Evolutionary conservation across 2,888 invertebrate species (phyloP).

Genomic region (Dendrolimus houi): DNA sequence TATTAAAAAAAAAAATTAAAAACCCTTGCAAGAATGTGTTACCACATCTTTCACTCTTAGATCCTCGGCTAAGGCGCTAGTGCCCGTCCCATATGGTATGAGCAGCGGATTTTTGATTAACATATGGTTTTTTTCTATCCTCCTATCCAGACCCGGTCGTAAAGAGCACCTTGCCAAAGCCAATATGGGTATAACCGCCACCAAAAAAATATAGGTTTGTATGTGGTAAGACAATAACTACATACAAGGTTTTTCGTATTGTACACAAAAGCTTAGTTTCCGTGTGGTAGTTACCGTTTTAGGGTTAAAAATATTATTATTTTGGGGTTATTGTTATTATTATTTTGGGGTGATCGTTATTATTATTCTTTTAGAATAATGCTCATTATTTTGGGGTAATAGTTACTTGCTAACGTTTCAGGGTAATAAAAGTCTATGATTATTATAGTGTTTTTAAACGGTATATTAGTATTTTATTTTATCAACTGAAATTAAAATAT

Average conservation of each 20-base stretch:
- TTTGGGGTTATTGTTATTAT: too few relatives aligned
- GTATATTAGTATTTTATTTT: too few relatives aligned
- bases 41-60: too few relatives aligned
- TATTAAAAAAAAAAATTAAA: too few relatives aligned
- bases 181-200: conserved; percentile 31
- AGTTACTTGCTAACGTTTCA: conserved; percentile 8
- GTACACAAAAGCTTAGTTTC: background rate
- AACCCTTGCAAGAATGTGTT: too few relatives aligned
- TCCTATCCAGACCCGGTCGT: conserved; percentile 64
- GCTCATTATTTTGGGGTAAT: background rate
- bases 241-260: conserved; percentile 42
- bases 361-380: background rate
- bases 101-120: too few relatives aligned
- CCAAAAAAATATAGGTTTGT: conserved; percentile 60
- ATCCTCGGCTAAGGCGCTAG: too few relatives aligned
- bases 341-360: background rate
- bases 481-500: too few relatives aligned
- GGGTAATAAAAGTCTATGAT: conserved; percentile 1
- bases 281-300: too few relatives aligned
- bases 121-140: conserved; percentile 48
- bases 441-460: too few relatives aligned
- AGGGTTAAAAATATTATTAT: too few relatives aligned
- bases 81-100: too few relatives aligned
- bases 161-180: conserved; percentile 41
- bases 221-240: conserved; percentile 71